phyloP scores from a whole-genome alignment of 2,888 invertebrate genomes.

The Eupithecia centaureata region DNA sequence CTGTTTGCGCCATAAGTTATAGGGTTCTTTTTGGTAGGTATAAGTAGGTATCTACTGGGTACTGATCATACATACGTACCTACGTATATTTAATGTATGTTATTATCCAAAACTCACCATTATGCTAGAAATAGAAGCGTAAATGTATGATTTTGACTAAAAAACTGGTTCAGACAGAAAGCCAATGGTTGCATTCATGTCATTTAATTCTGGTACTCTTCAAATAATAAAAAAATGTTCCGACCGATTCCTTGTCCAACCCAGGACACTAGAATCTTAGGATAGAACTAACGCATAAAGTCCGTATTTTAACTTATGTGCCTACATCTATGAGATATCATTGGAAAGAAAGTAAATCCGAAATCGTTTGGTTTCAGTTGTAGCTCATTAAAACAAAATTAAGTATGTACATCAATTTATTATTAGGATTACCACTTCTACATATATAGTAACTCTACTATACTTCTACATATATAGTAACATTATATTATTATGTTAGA shows the following conservation, averaged over 20 bases:
- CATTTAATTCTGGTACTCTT: conserved; percentile 80
- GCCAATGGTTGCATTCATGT: conserved; percentile 83
- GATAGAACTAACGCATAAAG: conserved; percentile 81
- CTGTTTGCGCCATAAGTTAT: no score
- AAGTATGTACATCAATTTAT: no score
- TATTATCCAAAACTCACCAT: conserved; percentile 63
- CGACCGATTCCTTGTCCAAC: background rate
- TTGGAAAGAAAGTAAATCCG: background rate
- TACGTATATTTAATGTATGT: background rate
- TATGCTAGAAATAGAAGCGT: conserved; percentile 82
- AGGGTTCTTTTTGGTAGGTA: no score
- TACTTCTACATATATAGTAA: no score
- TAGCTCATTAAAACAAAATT: no score
- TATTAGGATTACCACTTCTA: no score
- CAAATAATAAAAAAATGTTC: no score
- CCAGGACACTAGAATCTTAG: background rate
- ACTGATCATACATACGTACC: no score
- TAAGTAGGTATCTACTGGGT: no score
- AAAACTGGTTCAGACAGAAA: conserved; percentile 84
- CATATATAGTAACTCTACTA: no score
- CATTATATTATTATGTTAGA: no score
- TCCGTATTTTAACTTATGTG: conserved; percentile 85
- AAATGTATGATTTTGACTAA: conserved; percentile 81
- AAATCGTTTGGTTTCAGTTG: background rate
- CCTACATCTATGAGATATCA: conserved; percentile 82